Conservation (phyloP, 2,113 vertebrate genomes). For the Bufo bufo region DNA sequence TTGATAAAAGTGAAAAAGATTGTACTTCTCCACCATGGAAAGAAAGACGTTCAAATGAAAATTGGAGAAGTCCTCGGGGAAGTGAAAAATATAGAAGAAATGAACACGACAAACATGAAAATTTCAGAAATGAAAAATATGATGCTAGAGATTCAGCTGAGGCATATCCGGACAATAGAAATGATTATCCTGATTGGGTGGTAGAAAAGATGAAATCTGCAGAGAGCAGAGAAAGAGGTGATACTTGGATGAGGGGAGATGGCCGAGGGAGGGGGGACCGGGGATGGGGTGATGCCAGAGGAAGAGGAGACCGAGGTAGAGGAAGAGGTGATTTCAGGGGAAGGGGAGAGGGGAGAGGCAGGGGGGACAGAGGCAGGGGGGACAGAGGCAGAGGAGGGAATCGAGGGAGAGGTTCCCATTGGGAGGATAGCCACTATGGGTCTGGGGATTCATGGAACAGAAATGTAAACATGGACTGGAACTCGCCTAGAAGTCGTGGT, state of each 20-base stretch:
- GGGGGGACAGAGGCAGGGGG: constrained; percentile 59
- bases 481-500: constrained; percentile 75
- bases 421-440: constrained; percentile 79
- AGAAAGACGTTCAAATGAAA: constrained; percentile 80
- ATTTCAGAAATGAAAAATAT: constrained; percentile 73
- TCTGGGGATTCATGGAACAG: constrained; percentile 78
- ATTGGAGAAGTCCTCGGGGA: constrained; percentile 77
- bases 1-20: constrained; percentile 76
- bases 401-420: constrained; percentile 70
- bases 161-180: constrained; percentile 75
- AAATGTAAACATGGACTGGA: constrained; percentile 74
- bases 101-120: constrained; percentile 76
- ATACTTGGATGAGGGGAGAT: constrained; percentile 7
- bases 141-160: constrained; percentile 70
- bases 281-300: not conserved
- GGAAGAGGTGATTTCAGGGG: constrained; percentile 42
- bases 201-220: constrained; percentile 81
- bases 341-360: not conserved
- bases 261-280: constrained; percentile 1
- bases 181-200: constrained; percentile 89
- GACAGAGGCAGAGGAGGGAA: constrained; percentile 74
- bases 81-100: constrained; percentile 74
- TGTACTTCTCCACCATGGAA: constrained; percentile 84
- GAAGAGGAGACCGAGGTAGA: constrained; percentile 17
- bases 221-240: constrained; percentile 76